Percentiles rank a stretch among this genome's conserved stretches.
Evolutionary conservation across 2,113 vertebrate species (phyloP).

Genomic region (Edolisoma coerulescens): DNA sequence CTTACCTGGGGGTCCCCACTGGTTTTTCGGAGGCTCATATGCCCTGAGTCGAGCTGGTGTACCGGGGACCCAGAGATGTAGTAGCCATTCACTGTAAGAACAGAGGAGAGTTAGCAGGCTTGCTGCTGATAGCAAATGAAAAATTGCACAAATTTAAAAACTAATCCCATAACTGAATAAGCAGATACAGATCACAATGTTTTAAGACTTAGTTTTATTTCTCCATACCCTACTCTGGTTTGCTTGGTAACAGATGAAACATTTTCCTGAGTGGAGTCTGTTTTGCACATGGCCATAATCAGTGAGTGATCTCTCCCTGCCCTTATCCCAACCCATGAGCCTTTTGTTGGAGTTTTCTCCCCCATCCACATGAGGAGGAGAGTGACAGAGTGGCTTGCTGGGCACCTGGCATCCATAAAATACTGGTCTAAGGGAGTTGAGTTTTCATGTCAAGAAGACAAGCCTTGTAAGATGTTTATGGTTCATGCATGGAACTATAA

Average conservation of each 20-base stretch:
- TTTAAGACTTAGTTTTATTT: not conserved
- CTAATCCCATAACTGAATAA: not conserved
- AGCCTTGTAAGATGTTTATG: not conserved
- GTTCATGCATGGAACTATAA: not conserved
- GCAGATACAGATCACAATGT: not conserved
- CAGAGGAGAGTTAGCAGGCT: conserved; percentile 13
- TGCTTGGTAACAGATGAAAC: not conserved
- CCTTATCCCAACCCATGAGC: not conserved
- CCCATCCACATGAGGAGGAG: not conserved
- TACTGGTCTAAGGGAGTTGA: not conserved
- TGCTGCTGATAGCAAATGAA: not conserved
- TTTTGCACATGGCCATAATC: not conserved
- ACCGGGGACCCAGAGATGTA: conserved; percentile 83
- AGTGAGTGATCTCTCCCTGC: not conserved
- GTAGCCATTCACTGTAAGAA: conserved; percentile 91
- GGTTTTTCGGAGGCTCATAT: conserved; percentile 81
- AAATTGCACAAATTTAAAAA: not conserved
- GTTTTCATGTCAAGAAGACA: not conserved
- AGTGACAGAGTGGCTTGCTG: not conserved
- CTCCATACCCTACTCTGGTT: not conserved
- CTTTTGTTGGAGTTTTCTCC: not conserved
- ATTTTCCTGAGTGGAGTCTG: not conserved
- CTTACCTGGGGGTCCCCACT: conserved; percentile 88
- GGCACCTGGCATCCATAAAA: not conserved
- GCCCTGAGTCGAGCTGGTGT: conserved; percentile 81